Conservation (phyloP, 2,888 invertebrate species). For the Penaeus monodon region DNA sequence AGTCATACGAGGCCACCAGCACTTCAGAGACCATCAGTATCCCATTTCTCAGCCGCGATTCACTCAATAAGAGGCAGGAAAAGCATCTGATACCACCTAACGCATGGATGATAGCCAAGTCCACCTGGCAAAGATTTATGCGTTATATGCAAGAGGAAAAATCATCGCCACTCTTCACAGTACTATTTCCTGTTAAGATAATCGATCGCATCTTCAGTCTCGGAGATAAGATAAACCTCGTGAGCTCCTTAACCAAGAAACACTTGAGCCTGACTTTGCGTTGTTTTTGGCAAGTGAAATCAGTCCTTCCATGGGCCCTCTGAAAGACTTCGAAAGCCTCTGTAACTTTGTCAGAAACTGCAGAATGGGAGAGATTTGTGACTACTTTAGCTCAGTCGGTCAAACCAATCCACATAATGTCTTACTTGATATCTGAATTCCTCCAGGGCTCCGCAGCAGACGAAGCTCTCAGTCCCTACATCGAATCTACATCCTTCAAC, state of each 20-base stretch:
- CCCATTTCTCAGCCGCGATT: too few species aligned
- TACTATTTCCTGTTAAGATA: constrained; percentile 27
- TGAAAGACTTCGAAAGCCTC: constrained; percentile 28
- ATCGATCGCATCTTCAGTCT: constrained; percentile 45
- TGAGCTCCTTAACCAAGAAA: constrained; percentile 46
- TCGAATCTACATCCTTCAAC: constrained; percentile 43
- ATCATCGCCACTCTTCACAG: constrained; percentile 24
- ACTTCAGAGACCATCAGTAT: too few species aligned
- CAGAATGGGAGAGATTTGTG: constrained; percentile 3
- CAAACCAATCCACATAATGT: constrained; percentile 23
- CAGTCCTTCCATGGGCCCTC: constrained; percentile 39
- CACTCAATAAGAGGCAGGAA: too few species aligned
- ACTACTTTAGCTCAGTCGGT: constrained; percentile 36
- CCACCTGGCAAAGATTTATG: constrained; percentile 41
- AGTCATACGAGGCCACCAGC: too few species aligned
- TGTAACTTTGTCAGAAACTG: constrained; percentile 26
- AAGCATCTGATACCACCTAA: background rate
- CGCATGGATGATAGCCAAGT: constrained; percentile 42
- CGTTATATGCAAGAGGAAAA: constrained; percentile 48
- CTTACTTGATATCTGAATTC: constrained; percentile 25
- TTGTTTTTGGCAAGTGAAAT: constrained; percentile 42
- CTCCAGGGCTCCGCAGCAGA: constrained; percentile 38
- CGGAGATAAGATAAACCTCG: constrained; percentile 51
- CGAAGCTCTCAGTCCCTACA: constrained; percentile 38
- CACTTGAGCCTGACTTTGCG: constrained; percentile 46